Conservation (phyloP, 2,113 vertebrate species). For the Pedetes capensis region DNA sequence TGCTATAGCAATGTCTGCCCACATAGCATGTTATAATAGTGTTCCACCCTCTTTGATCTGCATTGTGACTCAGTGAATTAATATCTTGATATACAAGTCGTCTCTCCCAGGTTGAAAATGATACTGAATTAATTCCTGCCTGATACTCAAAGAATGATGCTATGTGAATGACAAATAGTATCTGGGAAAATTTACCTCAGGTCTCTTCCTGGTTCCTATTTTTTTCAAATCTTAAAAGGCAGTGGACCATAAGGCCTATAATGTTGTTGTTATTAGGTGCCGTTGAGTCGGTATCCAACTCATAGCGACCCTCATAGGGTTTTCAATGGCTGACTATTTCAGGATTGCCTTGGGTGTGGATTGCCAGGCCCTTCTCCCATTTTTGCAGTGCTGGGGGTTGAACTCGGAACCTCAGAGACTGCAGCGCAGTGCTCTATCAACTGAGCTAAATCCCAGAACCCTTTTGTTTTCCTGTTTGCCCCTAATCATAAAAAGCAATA, state of each 20-base stretch:
- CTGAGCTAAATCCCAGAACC: not conserved
- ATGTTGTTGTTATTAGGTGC: too few species aligned
- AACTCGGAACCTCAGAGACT: too few species aligned
- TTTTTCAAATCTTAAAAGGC: constrained; percentile 38
- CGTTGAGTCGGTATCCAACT: too few species aligned
- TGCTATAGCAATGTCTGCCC: not conserved
- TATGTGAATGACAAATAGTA: constrained; percentile 25
- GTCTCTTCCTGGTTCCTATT: not conserved
- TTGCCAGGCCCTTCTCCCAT: too few species aligned
- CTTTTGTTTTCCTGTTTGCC: not conserved
- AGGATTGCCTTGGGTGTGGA: too few species aligned
- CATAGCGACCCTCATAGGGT: too few species aligned
- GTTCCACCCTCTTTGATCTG: constrained; percentile 22
- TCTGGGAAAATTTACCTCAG: constrained; percentile 11
- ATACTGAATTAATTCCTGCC: not conserved
- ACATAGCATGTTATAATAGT: not conserved
- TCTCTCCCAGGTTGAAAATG: constrained; percentile 16
- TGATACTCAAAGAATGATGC: constrained; percentile 15
- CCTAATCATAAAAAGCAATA: not conserved
- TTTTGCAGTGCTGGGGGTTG: too few species aligned
- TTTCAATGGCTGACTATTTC: too few species aligned
- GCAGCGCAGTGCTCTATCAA: too few species aligned
- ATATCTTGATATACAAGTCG: constrained; percentile 36
- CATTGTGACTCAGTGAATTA: constrained; percentile 45
- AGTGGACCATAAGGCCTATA: not conserved